phyloP scores from a whole-genome alignment of 2,888 invertebrate genomes.

The Sarcophaga carnaria region DNA sequence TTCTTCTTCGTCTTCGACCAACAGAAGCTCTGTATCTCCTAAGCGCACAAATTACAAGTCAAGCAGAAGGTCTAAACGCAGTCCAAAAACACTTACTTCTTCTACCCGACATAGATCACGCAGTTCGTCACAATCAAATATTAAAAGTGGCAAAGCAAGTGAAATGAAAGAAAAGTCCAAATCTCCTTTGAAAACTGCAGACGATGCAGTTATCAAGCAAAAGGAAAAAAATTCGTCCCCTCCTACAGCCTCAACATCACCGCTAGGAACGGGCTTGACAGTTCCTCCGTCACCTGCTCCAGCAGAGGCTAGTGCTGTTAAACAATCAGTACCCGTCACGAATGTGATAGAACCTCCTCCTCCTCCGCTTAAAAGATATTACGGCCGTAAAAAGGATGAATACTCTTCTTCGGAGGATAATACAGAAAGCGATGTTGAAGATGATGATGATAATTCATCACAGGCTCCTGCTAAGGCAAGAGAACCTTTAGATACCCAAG shows the following conservation, averaged over 20 bases:
- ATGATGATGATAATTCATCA: conserved; percentile 41
- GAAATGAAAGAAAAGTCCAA: conserved; percentile 32
- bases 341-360: conserved; percentile 79
- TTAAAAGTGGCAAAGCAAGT: conserved; percentile 17
- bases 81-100: conserved; percentile 9
- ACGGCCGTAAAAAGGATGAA: conserved; percentile 84
- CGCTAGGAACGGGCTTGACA: conserved; percentile 29
- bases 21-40: conserved; percentile 48
- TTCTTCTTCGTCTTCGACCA: conserved; percentile 68
- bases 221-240: conserved; percentile 56
- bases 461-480: conserved; percentile 64
- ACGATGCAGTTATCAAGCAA: conserved; percentile 23
- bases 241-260: neutral
- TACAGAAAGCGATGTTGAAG: conserved; percentile 74
- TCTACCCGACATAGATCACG: conserved; percentile 43
- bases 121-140: conserved; percentile 53
- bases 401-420: conserved; percentile 81
- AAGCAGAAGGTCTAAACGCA: conserved; percentile 42
- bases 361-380: conserved; percentile 83
- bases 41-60: conserved; percentile 46
- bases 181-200: conserved; percentile 38
- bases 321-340: conserved; percentile 60
- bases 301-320: conserved; percentile 48
- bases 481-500: conserved; percentile 78
- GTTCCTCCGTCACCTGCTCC: conserved; percentile 51